A percentile compares a stretch with the other conserved stretches of the same genome.
phyloP scores from a whole-genome alignment of 2,797 vertebrate genomes.

The Chelonia mydas region DNA sequence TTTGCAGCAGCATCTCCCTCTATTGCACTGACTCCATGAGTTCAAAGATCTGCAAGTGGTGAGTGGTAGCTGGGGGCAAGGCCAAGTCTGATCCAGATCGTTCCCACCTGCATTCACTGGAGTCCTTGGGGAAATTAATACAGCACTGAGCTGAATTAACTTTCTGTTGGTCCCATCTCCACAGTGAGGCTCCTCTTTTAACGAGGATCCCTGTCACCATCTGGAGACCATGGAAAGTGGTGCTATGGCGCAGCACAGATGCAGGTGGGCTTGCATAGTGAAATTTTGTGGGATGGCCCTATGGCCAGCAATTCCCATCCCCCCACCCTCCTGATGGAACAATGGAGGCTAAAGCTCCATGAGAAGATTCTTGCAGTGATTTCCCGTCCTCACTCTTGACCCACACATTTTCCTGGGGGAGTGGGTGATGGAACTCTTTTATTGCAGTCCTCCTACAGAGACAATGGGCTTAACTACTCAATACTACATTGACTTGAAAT shows the following conservation, averaged over 20 bases:
- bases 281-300: too few species aligned
- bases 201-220: neutral
- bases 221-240: neutral
- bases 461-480: slow-evolving; percentile 28
- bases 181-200: neutral
- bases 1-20: neutral
- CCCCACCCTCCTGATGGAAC: neutral
- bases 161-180: neutral
- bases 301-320: neutral
- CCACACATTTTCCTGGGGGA: neutral
- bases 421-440: slow-evolving; percentile 7
- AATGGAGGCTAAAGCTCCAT: neutral
- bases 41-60: neutral
- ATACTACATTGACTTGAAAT: slow-evolving; percentile 41
- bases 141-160: neutral
- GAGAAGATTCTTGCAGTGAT: neutral
- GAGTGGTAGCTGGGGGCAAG: neutral
- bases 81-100: neutral
- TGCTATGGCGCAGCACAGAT: neutral
- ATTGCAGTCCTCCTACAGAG: neutral
- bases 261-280: neutral
- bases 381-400: neutral
- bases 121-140: neutral
- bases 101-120: neutral
- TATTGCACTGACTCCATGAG: neutral